Conservation (phyloP, 1,140 invertebrate species). For the Probaryconus sp. region DNA sequence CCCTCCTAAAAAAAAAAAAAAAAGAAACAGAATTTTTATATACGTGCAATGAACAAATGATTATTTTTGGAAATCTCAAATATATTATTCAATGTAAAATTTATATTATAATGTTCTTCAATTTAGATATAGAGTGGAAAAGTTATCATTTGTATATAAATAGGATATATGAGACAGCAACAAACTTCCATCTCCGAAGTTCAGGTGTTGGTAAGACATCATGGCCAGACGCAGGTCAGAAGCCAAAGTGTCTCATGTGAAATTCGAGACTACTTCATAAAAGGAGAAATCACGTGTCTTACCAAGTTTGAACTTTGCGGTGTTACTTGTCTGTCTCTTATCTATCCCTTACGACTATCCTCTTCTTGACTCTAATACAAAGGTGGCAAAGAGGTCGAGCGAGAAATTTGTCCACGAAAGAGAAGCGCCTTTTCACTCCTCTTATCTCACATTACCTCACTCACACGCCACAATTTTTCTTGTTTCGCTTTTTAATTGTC, state of each 20-base stretch:
- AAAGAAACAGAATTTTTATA: no score
- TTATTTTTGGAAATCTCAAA: no score
- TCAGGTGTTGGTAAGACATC: conserved; percentile 15
- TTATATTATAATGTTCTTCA: no score
- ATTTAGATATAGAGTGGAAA: no score
- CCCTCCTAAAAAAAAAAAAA: no score
- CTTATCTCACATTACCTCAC: no score
- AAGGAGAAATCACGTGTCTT: conserved; percentile 30
- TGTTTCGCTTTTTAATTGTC: no score
- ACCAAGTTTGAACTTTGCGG: conserved; percentile 5
- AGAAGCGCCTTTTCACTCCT: conserved; percentile 19
- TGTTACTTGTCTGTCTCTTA: conserved; percentile 13
- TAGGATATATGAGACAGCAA: conserved; percentile 6
- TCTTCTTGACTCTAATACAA: neutral
- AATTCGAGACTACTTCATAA: conserved; percentile 16
- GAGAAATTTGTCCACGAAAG: conserved; percentile 32
- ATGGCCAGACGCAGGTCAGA: conserved; percentile 12
- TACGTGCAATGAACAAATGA: no score
- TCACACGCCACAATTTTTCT: no score
- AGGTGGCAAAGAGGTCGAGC: conserved; percentile 24
- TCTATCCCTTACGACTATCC: neutral
- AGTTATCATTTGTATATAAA: no score
- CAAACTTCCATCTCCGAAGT: conserved; percentile 12
- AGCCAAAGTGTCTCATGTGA: conserved; percentile 1
- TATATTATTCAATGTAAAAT: no score